These are phyloP conservation scores for Bicyclus anynana DNA, from an alignment of 1,140 invertebrate species.

Conservation along the genomic window DNA sequence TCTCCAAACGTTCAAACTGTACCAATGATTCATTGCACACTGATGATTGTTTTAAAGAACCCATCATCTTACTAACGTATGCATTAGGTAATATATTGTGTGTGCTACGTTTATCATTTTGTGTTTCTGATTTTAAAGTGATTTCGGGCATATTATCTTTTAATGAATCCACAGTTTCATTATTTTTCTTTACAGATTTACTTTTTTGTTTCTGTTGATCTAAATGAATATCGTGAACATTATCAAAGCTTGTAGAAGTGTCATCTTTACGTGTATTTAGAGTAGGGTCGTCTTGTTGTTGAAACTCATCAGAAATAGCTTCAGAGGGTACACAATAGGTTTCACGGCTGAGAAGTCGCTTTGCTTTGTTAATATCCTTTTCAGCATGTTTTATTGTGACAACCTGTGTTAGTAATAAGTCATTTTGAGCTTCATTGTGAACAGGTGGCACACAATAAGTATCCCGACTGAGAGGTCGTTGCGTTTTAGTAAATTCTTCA, in stretches of 20 bases:
- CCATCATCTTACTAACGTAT: constrained; percentile 36
- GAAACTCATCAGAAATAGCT: not conserved
- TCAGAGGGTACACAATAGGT: constrained; percentile 7
- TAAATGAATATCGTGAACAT: not conserved
- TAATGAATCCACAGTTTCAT: not conserved
- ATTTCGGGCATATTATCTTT: not conserved
- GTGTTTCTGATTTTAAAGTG: not conserved
- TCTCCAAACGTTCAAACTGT: constrained; percentile 57
- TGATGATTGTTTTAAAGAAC: constrained; percentile 29
- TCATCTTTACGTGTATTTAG: not conserved
- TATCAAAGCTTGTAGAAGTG: not conserved
- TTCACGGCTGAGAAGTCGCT: constrained; percentile 1
- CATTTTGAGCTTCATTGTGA: too few relatives aligned
- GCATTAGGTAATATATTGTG: constrained; percentile 26
- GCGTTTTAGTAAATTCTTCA: not conserved
- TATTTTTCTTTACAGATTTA: too few relatives aligned
- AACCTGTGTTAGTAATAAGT: not conserved
- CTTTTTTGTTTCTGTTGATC: too few relatives aligned
- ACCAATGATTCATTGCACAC: constrained; percentile 44
- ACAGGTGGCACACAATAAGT: not conserved
- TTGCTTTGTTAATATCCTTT: not conserved
- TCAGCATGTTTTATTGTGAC: not conserved
- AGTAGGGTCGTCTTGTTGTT: not conserved
- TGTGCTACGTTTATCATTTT: not conserved
- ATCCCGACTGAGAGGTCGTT: not conserved